Evolutionary conservation across 2,888 invertebrate genomes (phyloP).

Genomic region (Stenodema calcarata): DNA sequence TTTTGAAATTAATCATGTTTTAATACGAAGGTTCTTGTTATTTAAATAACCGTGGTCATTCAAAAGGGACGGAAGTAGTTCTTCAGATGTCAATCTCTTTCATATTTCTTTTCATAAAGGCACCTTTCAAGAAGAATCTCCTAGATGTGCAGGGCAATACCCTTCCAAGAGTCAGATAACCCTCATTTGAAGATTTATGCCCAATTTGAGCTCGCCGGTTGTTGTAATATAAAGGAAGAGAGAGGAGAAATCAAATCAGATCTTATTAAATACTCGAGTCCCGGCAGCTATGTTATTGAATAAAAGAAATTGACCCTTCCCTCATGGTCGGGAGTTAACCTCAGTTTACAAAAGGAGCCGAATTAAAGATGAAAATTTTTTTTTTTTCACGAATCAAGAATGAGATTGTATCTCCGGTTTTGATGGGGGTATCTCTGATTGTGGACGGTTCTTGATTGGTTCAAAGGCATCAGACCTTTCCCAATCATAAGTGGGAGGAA

Average conservation of each 20-base stretch:
- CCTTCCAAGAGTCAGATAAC: neutral
- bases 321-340: slow-evolving; percentile 31
- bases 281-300: neutral
- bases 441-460: neutral
- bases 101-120: neutral
- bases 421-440: neutral
- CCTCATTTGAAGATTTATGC: neutral
- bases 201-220: neutral
- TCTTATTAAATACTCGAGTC: neutral
- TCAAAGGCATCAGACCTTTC: neutral
- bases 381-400: neutral
- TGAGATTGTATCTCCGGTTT: neutral
- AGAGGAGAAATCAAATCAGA: neutral
- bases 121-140: neutral
- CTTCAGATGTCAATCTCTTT: neutral
- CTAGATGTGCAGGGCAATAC: neutral
- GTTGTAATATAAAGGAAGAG: neutral
- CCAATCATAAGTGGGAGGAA: neutral
- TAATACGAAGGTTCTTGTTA: too few species aligned
- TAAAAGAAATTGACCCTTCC: slow-evolving; percentile 34
- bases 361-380: neutral
- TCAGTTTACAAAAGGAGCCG: slow-evolving; percentile 20
- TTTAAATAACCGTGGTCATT: too few species aligned
- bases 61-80: neutral
- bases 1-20: too few species aligned